Evolutionary conservation across 2,797 vertebrate genomes (phyloP).

Genomic region (Phyllotis vaccarum): DNA sequence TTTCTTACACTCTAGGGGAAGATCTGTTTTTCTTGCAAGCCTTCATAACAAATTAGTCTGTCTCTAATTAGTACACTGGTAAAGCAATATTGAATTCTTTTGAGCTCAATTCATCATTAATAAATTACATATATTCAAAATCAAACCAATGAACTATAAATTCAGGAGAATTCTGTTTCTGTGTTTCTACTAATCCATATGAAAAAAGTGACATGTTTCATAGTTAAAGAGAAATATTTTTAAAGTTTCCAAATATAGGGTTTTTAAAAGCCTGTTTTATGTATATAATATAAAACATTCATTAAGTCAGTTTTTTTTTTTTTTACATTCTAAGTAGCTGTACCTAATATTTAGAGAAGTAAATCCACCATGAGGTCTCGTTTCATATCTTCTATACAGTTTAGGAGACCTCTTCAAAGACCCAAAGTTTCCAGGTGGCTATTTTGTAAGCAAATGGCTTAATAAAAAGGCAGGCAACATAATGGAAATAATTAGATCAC

Average conservation of each 20-base stretch:
- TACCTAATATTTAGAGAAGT: background rate
- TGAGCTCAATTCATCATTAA: constrained; percentile 21
- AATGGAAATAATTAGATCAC: constrained; percentile 30
- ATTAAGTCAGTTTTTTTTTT: background rate
- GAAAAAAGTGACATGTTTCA: background rate
- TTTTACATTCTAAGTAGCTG: background rate
- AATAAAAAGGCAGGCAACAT: background rate
- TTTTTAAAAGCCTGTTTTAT: background rate
- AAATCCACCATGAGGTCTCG: background rate
- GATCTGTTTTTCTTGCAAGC: background rate
- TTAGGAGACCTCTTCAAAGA: background rate
- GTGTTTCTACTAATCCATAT: constrained; percentile 4
- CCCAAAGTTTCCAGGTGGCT: background rate
- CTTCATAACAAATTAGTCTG: background rate
- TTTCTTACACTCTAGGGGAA: background rate
- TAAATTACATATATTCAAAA: constrained; percentile 25
- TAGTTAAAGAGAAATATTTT: constrained; percentile 30
- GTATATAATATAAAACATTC: background rate
- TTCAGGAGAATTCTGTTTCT: constrained; percentile 39
- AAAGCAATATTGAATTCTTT: background rate
- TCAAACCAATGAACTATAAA: constrained; percentile 35
- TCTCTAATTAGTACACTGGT: too few species aligned
- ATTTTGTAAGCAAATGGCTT: constrained; percentile 5
- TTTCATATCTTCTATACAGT: background rate
- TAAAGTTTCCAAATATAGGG: background rate